Evolutionary conservation across 2,888 invertebrate genomes (phyloP).

Genomic region (Drosophila nigritarsus): DNA sequence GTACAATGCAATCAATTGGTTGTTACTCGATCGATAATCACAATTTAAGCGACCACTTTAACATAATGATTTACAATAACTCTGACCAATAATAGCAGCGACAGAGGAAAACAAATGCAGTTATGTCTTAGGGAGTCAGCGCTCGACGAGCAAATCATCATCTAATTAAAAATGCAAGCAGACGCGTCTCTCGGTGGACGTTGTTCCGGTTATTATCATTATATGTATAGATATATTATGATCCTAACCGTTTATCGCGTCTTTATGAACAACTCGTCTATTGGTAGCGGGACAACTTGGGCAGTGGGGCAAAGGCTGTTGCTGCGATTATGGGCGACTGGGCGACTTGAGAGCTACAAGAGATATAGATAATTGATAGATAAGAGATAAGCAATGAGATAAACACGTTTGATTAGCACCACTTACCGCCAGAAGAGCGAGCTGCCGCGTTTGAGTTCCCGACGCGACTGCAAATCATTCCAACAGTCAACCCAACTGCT

Average conservation of each 20-base stretch:
- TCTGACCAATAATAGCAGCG: conserved; percentile 27
- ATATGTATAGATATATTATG: neutral
- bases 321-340: conserved; percentile 28
- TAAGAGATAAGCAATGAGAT: neutral
- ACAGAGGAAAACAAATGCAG: conserved; percentile 62
- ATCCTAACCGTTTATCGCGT: conserved; percentile 28
- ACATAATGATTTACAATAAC: conserved; percentile 42
- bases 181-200: conserved; percentile 37
- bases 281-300: conserved; percentile 72
- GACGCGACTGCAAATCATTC: conserved; percentile 90
- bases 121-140: conserved; percentile 52
- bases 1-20: conserved; percentile 17
- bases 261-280: conserved; percentile 36
- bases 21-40: conserved; percentile 24
- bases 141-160: conserved; percentile 19
- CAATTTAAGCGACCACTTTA: conserved; percentile 35
- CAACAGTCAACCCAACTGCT: conserved; percentile 93
- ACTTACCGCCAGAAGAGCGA: conserved; percentile 87
- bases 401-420: neutral
- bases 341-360: conserved; percentile 45
- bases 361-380: neutral
- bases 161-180: conserved; percentile 50
- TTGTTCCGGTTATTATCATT: conserved; percentile 26
- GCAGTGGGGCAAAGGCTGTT: conserved; percentile 70
- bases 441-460: conserved; percentile 94